A percentile compares a stretch with the other conserved stretches of the same genome.
phyloP scores from a whole-genome alignment of 2,888 invertebrate species.

The Drosophila neoperkinsi region DNA sequence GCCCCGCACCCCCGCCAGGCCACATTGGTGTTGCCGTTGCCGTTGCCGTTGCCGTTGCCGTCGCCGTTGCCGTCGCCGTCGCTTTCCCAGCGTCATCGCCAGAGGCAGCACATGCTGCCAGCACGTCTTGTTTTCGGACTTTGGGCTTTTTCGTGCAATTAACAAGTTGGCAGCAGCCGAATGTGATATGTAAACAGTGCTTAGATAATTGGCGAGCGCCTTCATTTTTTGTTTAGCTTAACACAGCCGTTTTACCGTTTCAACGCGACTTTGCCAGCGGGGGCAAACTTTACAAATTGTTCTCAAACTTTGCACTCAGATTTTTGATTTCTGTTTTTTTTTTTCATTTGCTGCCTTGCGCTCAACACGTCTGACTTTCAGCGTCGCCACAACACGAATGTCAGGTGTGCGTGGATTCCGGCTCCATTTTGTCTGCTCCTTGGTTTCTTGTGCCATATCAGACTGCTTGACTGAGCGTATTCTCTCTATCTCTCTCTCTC shows the following conservation, averaged over 20 bases:
- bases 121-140: conserved; percentile 49
- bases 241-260: conserved; percentile 48
- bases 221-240: conserved; percentile 7
- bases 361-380: conserved; percentile 80
- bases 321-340: conserved; percentile 25
- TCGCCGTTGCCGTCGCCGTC: not conserved
- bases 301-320: conserved; percentile 60
- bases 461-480: conserved; percentile 34
- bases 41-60: not conserved
- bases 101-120: conserved; percentile 65
- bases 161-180: conserved; percentile 19
- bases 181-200: conserved; percentile 40
- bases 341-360: conserved; percentile 53
- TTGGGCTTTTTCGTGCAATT: conserved; percentile 35
- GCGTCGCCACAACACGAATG: conserved; percentile 82
- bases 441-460: conserved; percentile 23
- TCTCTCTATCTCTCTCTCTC: conserved; percentile 9
- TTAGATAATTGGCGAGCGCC: conserved; percentile 5
- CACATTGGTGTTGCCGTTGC: conserved; percentile 14
- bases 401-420: conserved; percentile 81
- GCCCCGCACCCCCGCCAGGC: conserved; percentile 7
- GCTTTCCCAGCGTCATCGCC: conserved; percentile 48
- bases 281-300: conserved; percentile 49
- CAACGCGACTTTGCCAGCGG: conserved; percentile 54
- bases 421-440: conserved; percentile 65